Base-by-base conservation (phyloP, 2,797 vertebrate genomes). In the Florisuga fusca region DNA sequence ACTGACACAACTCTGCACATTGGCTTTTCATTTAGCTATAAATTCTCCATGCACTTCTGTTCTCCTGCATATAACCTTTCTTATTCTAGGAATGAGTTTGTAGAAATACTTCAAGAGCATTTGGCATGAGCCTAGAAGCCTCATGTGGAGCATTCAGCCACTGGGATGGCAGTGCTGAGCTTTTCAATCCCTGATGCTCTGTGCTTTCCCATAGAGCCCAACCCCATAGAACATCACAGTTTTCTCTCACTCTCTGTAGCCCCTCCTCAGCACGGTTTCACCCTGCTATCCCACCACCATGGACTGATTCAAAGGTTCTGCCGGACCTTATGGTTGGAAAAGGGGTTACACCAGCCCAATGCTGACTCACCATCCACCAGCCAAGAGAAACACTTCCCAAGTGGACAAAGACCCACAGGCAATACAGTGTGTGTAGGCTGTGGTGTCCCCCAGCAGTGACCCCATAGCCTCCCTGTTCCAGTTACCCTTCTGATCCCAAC, bases 311-410 rank as follows among this genome's bases (percentile, higher is more conserved):
- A 1, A 75, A 64, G 21, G 10, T 12, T 71, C 36, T 64, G 10
- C 33, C 21, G 2, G 2, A 31, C n/a, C 59, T 54, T 23, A 14
- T 74, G 4, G 0, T 0, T 43, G 50, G n/a, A 78, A 38, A 71
- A 57, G 10, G 3, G 19, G 26, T 63, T 50, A 38, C 45, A 51
- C 7, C 22, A 62, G 66, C 7, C 20, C 53, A 51, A 18, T 0
- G 41, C 7, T 55, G 34, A 25, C 8, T 63, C 15, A 34, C 21
- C 38, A 26, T 36, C 48, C 66, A 34, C n/a, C 36, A 63, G 57
- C 31, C 48, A 50, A 25, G 50, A 25, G 13, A 51, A 51, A 15
- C 14, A 48, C 57, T 43, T 34, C 26, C 21, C n/a, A 51, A 6
- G n/a, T 6, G 41, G n/a, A 48, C 71, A 21, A 75, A 53, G 50